Evolutionary conservation across 2,888 invertebrate species (phyloP).

Genomic region (Halictus quadricinctus): DNA sequence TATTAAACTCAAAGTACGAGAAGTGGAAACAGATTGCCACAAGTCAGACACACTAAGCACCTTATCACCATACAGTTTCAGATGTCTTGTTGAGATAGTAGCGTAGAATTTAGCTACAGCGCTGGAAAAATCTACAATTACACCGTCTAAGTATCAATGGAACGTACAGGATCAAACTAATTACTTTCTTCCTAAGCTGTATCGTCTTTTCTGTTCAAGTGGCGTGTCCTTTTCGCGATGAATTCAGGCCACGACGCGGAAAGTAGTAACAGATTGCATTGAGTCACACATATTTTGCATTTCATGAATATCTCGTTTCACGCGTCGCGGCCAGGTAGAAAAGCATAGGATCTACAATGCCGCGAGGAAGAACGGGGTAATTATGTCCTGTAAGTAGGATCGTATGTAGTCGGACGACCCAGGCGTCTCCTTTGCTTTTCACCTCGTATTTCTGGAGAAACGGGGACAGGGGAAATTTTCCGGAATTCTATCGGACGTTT

Average conservation of each 20-base stretch:
- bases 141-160: neutral
- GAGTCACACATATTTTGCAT: neutral
- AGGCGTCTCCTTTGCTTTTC: neutral
- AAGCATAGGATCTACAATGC: neutral
- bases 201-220: neutral
- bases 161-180: neutral
- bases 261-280: neutral
- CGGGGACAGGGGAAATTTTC: neutral
- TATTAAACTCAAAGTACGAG: neutral
- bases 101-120: neutral
- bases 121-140: neutral
- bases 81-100: neutral
- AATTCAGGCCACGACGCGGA: neutral
- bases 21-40: neutral
- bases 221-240: neutral
- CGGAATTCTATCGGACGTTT: neutral
- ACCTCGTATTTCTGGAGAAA: neutral
- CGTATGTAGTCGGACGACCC: neutral
- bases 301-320: constrained; percentile 7
- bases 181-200: neutral
- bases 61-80: neutral
- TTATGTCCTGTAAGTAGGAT: neutral
- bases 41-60: neutral
- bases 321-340: neutral
- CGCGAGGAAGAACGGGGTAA: neutral